phyloP scores from a whole-genome alignment of 1,140 invertebrate species.

The Drosophila ercepeae region DNA sequence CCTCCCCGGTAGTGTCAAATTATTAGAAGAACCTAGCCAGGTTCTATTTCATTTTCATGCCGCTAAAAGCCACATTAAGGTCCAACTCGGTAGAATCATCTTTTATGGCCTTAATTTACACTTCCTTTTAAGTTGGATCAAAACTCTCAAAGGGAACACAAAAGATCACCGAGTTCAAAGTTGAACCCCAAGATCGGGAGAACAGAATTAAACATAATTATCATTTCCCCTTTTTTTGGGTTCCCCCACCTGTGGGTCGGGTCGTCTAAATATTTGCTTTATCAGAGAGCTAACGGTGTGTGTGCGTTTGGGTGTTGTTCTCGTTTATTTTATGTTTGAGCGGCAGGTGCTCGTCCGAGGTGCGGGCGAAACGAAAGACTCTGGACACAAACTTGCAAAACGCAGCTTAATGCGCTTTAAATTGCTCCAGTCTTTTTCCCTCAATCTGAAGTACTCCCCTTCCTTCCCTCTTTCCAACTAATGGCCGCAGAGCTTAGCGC shows the following conservation, averaged over 20 bases:
- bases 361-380: conserved; percentile 58
- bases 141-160: conserved; percentile 13
- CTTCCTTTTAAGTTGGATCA: conserved; percentile 49
- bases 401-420: conserved; percentile 78
- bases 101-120: conserved; percentile 81
- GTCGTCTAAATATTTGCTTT: conserved; percentile 62
- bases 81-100: too few relatives aligned
- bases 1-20: conserved; percentile 35
- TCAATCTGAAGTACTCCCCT: not conserved
- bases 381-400: conserved; percentile 73
- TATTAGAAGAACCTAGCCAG: conserved; percentile 51
- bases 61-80: conserved; percentile 74
- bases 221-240: conserved; percentile 68
- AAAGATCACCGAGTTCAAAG: conserved; percentile 38
- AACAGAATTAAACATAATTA: conserved; percentile 73
- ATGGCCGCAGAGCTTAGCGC: conserved; percentile 63
- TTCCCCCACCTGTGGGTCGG: not conserved
- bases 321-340: conserved; percentile 38
- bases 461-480: conserved; percentile 34
- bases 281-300: conserved; percentile 60
- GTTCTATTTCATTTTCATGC: conserved; percentile 65
- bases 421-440: conserved; percentile 46
- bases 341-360: conserved; percentile 41
- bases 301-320: not conserved
- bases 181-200: conserved; percentile 38